Conservation (phyloP, 2,888 invertebrate genomes). For the Heterodera filipjevi region DNA sequence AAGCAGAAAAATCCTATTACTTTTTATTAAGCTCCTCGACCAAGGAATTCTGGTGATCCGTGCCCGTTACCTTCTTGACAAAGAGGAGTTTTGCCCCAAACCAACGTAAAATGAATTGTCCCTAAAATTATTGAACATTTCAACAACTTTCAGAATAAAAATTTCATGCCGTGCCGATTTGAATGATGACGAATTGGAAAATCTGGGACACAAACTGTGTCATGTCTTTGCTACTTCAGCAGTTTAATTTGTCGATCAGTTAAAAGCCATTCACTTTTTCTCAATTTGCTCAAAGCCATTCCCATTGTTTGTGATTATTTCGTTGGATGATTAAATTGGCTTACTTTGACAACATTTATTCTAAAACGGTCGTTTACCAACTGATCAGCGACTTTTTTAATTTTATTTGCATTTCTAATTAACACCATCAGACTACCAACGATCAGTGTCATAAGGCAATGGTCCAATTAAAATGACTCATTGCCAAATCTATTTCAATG, state of each 20-base stretch:
- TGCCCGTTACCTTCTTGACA: slow-evolving; percentile 67
- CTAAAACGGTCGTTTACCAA: no score
- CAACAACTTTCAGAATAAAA: slow-evolving; percentile 52
- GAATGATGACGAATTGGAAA: slow-evolving; percentile 48
- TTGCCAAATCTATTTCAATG: no score
- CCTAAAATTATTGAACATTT: background rate
- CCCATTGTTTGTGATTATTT: background rate
- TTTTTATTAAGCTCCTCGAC: slow-evolving; percentile 35
- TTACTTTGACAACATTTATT: no score
- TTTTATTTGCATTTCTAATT: no score
- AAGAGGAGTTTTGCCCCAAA: slow-evolving; percentile 66
- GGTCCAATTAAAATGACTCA: no score
- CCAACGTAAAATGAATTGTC: slow-evolving; percentile 65
- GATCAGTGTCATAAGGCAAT: no score
- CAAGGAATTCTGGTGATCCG: slow-evolving; percentile 65
- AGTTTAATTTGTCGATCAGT: no score
- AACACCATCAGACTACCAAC: no score
- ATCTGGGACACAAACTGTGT: slow-evolving; percentile 33
- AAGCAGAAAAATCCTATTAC: no score
- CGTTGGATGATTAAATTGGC: no score
- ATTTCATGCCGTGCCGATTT: slow-evolving; percentile 57
- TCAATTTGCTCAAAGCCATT: background rate
- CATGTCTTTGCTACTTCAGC: slow-evolving; percentile 4
- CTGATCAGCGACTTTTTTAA: no score
- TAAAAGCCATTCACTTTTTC: background rate